phyloP scores from a whole-genome alignment of 2,797 vertebrate genomes.

The Atherinosoma microstoma region DNA sequence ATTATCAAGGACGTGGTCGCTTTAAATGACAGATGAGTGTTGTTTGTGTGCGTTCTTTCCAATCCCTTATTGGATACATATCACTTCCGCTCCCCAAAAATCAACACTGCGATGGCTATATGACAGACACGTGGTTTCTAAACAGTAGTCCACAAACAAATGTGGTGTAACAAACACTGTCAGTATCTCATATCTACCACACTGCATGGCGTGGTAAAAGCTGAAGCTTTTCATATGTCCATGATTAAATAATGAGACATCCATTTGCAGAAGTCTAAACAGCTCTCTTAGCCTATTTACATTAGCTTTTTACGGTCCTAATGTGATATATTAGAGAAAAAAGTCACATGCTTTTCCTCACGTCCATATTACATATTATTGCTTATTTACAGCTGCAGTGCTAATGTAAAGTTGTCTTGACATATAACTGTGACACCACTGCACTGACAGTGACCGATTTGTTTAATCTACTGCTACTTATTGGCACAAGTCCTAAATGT shows the following conservation, averaged over 20 bases:
- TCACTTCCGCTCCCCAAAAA: not conserved
- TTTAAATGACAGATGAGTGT: not conserved
- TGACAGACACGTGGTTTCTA: not conserved
- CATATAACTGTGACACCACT: conserved; percentile 1
- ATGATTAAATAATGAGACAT: not conserved
- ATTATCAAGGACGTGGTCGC: not conserved
- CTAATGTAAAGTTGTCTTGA: not conserved
- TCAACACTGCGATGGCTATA: not conserved
- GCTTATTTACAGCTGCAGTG: not conserved
- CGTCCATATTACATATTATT: not conserved
- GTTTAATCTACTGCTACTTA: conserved; percentile 3
- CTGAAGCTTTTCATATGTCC: not conserved
- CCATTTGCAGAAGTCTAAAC: not conserved
- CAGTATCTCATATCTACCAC: too few species aligned
- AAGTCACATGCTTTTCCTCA: not conserved
- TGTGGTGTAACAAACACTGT: not conserved
- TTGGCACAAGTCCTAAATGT: conserved; percentile 6
- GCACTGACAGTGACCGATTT: not conserved
- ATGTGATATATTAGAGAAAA: not conserved
- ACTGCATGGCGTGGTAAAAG: not conserved
- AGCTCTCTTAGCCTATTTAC: not conserved
- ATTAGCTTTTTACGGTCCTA: not conserved
- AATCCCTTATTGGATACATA: not conserved
- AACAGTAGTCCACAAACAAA: not conserved
- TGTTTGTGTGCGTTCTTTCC: not conserved